Evolutionary conservation across 2,888 invertebrate species (phyloP), one percentile per base, ranked within the genome.

Genomic region (Aspidiotus destructor): DNA sequence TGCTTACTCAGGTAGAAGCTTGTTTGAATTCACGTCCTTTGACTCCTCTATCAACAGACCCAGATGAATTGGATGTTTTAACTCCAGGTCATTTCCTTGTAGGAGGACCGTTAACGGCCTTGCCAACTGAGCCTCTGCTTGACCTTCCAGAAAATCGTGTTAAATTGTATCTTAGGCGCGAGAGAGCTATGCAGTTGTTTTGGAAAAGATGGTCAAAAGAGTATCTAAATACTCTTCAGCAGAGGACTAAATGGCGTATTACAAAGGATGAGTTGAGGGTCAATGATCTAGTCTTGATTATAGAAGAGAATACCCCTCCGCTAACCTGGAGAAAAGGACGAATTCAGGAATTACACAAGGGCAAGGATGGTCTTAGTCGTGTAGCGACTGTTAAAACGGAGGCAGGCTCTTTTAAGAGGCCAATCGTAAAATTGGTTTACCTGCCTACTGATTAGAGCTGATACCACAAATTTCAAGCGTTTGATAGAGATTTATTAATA

Each of bases 1-100:
- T 72, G 6, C 60, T 74, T 0, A 69, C 70, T 11, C 73, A 75
- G 65, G 72, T 75, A 2, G 74, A 75, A 68, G 74, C 73, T 7
- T 70, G 72, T 17, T 65, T 75, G 8, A 75, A 75, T 64, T 75
- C 74, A 6, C 41, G 75, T 40, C 75, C 75, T 7, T 11, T 75
- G 0, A 71, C 70, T 40, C 70, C 73, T 6, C 41, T 75, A 1
- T 74, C 75, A 7, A 44, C 70, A 1, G 74, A 74, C 70, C 28
- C 28, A 28, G 53, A 65, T 13, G 74, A 72, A 57, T 68, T 41
- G 7, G 70, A 73, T 16, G 72, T 73, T 3, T 68, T 76, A 1
- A 75, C 75, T 0, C 76, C 76, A 13, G 75, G 73, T 40, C 75
- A 76, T 71, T 74, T 75, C 67, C 70, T 77, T 0, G 71, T 75